phyloP scores from a whole-genome alignment of 2,888 invertebrate species.

The Ischnura elegans region DNA sequence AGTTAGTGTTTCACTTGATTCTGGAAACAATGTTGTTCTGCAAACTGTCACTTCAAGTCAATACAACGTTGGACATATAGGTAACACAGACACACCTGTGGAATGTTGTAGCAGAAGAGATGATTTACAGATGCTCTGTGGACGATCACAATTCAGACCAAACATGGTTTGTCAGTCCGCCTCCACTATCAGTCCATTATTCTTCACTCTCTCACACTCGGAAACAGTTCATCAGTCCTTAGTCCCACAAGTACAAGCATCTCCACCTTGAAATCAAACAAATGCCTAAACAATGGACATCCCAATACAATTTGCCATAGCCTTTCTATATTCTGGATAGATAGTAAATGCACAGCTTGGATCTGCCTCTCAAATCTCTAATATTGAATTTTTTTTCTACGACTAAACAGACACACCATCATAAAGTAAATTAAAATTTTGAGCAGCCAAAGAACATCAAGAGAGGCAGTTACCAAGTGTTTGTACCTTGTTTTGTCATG shows the following conservation, averaged over 20 bases:
- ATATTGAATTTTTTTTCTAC: conserved; percentile 23
- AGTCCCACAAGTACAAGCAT: conserved; percentile 62
- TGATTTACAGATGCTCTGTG: conserved; percentile 63
- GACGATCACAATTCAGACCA: conserved; percentile 61
- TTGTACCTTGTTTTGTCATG: conserved; percentile 67
- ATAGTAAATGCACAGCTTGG: conserved; percentile 65
- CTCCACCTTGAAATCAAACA: conserved; percentile 45
- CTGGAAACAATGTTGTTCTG: conserved; percentile 63
- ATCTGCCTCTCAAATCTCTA: conserved; percentile 55
- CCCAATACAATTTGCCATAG: conserved; percentile 23
- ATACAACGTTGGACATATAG: conserved; percentile 24
- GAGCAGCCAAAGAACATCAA: conserved; percentile 46
- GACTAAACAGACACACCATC: conserved; percentile 20
- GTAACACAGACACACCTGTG: conserved; percentile 64
- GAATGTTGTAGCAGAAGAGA: conserved; percentile 67
- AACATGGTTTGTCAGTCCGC: conserved; percentile 11
- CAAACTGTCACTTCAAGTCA: conserved; percentile 63
- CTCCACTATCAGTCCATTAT: conserved; percentile 58
- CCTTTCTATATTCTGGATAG: conserved; percentile 52
- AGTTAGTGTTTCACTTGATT: conserved; percentile 64
- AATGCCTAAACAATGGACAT: conserved; percentile 38
- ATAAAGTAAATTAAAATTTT: conserved; percentile 55
- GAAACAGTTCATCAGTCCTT: conserved; percentile 62
- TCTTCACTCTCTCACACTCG: background rate
- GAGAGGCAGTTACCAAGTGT: conserved; percentile 59